These are phyloP conservation scores for Corydoras sp. DNA, from an alignment of 2,113 vertebrate genomes.

Conservation along the genomic window DNA sequence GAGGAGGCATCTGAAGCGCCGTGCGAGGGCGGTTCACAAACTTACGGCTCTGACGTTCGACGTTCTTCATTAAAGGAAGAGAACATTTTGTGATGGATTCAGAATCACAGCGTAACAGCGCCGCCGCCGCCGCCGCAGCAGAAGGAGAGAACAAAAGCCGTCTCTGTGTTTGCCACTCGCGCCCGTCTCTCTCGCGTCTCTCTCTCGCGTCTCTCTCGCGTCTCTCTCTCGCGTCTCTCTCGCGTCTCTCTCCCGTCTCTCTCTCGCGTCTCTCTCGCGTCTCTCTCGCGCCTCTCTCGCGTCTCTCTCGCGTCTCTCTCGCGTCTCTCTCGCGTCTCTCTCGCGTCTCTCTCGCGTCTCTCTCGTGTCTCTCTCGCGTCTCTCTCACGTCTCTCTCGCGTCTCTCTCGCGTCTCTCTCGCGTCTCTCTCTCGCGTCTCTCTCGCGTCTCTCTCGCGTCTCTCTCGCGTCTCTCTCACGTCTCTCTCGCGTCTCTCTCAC, in stretches of 20 bases:
- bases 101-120: background rate
- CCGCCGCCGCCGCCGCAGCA: background rate
- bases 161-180: background rate
- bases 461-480: too few species aligned
- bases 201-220: too few species aligned
- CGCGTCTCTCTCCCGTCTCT: background rate
- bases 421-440: too few species aligned
- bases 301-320: too few species aligned
- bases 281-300: too few species aligned
- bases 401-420: background rate
- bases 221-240: background rate
- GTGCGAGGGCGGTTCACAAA: too few species aligned
- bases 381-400: background rate
- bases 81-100: background rate
- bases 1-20: too few species aligned
- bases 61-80: too few species aligned
- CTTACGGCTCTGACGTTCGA: too few species aligned
- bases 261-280: too few species aligned
- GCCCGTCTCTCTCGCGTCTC: background rate
- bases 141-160: conserved; percentile 6
- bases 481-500: background rate
- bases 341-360: too few species aligned
- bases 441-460: background rate
- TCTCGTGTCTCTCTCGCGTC: too few species aligned
- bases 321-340: background rate